Percentiles rank a stretch among this genome's conserved stretches.
These are phyloP conservation scores for Colletes gigas DNA, from an alignment of 1,140 invertebrate genomes.

Conservation along the genomic window DNA sequence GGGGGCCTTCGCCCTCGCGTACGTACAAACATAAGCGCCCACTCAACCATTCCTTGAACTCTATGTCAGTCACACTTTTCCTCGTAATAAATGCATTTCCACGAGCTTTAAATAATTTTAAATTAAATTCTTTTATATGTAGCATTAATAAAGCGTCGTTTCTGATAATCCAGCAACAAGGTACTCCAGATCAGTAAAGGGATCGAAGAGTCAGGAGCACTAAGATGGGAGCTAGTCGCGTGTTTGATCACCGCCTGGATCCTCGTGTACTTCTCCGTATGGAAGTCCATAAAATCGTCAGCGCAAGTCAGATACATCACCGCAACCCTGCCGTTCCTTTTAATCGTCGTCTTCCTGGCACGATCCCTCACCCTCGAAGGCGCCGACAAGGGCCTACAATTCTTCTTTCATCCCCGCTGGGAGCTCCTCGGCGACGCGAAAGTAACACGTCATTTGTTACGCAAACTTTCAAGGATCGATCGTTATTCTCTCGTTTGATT, in stretches of 20 bases:
- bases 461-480: not conserved
- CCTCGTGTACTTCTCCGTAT: slow-evolving; percentile 95
- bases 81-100: not conserved
- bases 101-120: not conserved
- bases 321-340: slow-evolving; percentile 90
- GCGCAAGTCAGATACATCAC: slow-evolving; percentile 92
- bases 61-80: no score
- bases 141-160: no score
- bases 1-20: no score
- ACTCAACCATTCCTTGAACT: no score
- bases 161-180: slow-evolving; percentile 85
- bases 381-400: slow-evolving; percentile 88
- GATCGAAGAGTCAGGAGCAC: slow-evolving; percentile 89
- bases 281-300: slow-evolving; percentile 94
- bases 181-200: slow-evolving; percentile 91
- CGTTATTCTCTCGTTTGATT: not conserved
- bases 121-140: not conserved
- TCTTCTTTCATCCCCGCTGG: slow-evolving; percentile 95
- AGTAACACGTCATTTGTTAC: slow-evolving; percentile 76
- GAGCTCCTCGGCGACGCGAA: slow-evolving; percentile 90
- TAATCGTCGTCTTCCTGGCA: slow-evolving; percentile 90
- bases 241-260: slow-evolving; percentile 94
- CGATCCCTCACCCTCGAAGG: slow-evolving; percentile 91
- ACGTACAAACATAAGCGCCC: no score
- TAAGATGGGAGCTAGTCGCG: slow-evolving; percentile 93